Percentiles rank a stretch among this genome's conserved stretches.
These are phyloP conservation scores for Seira sanloemensis DNA, from an alignment of 2,888 invertebrate species.

Conservation along the genomic window DNA sequence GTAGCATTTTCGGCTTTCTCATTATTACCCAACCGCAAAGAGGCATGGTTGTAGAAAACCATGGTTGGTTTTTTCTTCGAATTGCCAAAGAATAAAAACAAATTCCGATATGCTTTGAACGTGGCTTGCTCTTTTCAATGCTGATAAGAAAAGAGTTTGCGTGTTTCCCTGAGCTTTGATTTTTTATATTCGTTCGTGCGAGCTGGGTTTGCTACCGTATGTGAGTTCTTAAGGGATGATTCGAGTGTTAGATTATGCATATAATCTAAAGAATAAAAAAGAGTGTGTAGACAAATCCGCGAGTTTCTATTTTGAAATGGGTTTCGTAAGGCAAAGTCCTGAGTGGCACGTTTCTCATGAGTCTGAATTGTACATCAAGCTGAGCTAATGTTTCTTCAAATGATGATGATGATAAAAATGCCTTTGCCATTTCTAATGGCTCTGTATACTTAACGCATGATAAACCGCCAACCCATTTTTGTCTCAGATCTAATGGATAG, in stretches of 20 bases:
- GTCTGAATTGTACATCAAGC: too few relatives aligned
- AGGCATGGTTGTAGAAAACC: not conserved
- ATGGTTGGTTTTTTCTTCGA: not conserved
- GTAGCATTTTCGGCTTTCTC: constrained; percentile 13
- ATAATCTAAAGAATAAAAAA: too few relatives aligned
- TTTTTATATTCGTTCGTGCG: not conserved
- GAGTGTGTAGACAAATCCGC: not conserved
- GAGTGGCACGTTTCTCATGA: constrained; percentile 11
- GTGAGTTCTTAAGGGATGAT: not conserved
- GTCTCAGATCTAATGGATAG: not conserved
- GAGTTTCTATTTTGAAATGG: not conserved
- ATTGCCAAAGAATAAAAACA: not conserved
- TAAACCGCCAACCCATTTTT: too few relatives aligned
- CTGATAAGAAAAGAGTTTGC: not conserved
- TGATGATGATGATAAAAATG: too few relatives aligned
- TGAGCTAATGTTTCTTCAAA: too few relatives aligned
- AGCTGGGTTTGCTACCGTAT: constrained; percentile 10
- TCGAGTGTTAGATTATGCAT: not conserved
- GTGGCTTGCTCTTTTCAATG: not conserved
- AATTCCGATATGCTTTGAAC: not conserved
- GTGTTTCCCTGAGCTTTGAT: not conserved
- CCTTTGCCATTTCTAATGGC: too few relatives aligned
- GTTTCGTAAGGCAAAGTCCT: not conserved
- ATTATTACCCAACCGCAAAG: not conserved
- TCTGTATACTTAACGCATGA: not conserved